phyloP scores from a whole-genome alignment of 2,888 invertebrate genomes.

The Drosophila mettleri region DNA sequence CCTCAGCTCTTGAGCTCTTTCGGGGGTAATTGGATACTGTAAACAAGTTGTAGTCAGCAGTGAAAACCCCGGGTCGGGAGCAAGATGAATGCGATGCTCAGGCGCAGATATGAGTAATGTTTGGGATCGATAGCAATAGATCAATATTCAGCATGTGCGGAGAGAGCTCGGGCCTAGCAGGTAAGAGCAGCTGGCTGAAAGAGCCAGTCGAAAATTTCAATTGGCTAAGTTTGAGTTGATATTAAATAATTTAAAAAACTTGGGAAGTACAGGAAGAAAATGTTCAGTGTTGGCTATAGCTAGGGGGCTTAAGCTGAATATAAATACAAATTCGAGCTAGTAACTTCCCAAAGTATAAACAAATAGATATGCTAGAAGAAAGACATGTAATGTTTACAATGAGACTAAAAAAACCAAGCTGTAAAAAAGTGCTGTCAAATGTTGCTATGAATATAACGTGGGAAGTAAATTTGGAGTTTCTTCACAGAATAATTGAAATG shows the following conservation, averaged over 20 bases:
- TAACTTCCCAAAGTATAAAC: too few species aligned
- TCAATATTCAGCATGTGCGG: constrained; percentile 42
- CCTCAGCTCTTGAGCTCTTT: constrained; percentile 34
- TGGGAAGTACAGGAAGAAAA: neutral
- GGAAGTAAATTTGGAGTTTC: neutral
- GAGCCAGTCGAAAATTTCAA: neutral
- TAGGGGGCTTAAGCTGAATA: neutral
- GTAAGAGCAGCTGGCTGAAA: neutral
- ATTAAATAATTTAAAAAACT: neutral
- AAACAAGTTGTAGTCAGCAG: constrained; percentile 63
- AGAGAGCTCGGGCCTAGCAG: neutral
- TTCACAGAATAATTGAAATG: neutral
- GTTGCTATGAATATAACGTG: neutral
- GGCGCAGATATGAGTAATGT: constrained; percentile 72
- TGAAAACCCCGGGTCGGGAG: constrained; percentile 24
- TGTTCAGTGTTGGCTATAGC: neutral
- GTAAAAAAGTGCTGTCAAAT: neutral
- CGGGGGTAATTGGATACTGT: constrained; percentile 78
- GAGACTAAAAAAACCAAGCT: too few species aligned
- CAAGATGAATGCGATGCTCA: constrained; percentile 56
- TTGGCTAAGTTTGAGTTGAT: neutral
- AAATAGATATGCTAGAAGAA: neutral
- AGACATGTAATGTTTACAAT: neutral
- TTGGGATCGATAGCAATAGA: constrained; percentile 56
- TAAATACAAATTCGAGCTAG: neutral